phyloP scores from a whole-genome alignment of 2,113 vertebrate species.

The Ranitomeya variabilis region DNA sequence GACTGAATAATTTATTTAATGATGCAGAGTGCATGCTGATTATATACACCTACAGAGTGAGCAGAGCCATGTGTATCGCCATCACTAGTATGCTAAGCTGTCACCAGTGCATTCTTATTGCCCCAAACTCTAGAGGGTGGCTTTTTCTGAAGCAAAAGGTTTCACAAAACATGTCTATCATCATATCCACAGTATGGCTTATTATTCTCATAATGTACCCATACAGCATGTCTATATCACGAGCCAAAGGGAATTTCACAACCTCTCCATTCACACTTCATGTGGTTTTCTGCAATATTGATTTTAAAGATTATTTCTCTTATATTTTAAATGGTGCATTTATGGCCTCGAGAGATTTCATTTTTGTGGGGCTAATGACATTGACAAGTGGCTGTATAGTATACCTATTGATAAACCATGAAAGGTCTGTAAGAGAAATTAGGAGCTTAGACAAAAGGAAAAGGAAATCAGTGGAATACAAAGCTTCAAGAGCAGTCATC shows the following conservation, averaged over 20 bases:
- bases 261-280: constrained; percentile 39
- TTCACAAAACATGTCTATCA: constrained; percentile 59
- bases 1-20: constrained; percentile 64
- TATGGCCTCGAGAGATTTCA: not conserved
- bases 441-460: constrained; percentile 42
- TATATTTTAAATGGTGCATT: constrained; percentile 42
- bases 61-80: constrained; percentile 75
- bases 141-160: constrained; percentile 55
- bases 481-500: constrained; percentile 47
- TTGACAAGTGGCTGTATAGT: constrained; percentile 47
- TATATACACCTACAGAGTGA: constrained; percentile 72
- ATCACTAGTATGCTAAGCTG: constrained; percentile 74
- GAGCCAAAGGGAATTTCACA: constrained; percentile 34
- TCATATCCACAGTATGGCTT: constrained; percentile 24
- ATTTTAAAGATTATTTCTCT: constrained; percentile 16
- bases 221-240: constrained; percentile 31
- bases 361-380: not conserved
- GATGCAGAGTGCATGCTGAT: constrained; percentile 70
- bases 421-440: constrained; percentile 30
- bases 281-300: constrained; percentile 46
- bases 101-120: constrained; percentile 73
- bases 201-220: constrained; percentile 41
- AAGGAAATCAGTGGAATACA: constrained; percentile 32
- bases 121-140: constrained; percentile 54
- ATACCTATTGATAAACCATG: constrained; percentile 38